phyloP scores from a whole-genome alignment of 2,113 vertebrate genomes.

The Mellivora capensis region DNA sequence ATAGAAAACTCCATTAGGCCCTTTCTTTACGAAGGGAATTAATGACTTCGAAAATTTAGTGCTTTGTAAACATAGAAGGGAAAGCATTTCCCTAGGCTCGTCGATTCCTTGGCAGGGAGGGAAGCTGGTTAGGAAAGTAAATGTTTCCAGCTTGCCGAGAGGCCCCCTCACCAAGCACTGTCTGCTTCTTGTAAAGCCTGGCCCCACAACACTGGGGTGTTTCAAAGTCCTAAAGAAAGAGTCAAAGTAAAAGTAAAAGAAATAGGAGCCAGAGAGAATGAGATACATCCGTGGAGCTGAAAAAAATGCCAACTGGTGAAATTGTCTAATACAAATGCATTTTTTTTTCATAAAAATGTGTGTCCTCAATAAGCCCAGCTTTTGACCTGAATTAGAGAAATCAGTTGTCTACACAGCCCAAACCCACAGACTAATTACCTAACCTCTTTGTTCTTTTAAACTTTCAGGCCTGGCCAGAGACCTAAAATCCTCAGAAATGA shows the following conservation, averaged over 20 bases:
- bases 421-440: background rate
- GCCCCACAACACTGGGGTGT: background rate
- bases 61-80: constrained; percentile 20
- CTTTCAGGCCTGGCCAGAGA: background rate
- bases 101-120: background rate
- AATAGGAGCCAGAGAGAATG: background rate
- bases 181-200: background rate
- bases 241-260: background rate
- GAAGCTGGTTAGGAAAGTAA: background rate
- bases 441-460: constrained; percentile 17
- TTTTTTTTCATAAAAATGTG: background rate
- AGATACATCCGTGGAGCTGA: background rate
- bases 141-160: background rate
- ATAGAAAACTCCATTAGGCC: constrained; percentile 12
- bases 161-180: accelerated
- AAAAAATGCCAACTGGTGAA: background rate
- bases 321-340: background rate
- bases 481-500: background rate
- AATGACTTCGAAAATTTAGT: constrained; percentile 35
- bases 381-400: background rate
- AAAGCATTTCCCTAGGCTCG: background rate
- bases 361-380: background rate
- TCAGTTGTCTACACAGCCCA: background rate
- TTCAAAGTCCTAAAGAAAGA: background rate
- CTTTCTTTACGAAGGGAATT: constrained; percentile 36